Conservation (phyloP, 2,797 vertebrate species). For the Sebastes baramenuke region DNA sequence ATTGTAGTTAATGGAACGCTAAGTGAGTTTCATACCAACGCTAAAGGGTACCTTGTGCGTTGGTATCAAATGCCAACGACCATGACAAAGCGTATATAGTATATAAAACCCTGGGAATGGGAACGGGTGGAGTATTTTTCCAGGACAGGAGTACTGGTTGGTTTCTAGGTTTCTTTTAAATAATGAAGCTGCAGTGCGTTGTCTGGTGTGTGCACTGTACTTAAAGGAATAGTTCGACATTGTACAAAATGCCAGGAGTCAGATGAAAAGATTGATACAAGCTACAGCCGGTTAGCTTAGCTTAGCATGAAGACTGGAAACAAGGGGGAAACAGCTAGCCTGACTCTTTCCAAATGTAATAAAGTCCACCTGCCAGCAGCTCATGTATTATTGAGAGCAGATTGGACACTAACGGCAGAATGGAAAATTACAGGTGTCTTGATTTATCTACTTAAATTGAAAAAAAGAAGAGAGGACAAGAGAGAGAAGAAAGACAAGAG, state of each 20-base stretch:
- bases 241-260: not conserved
- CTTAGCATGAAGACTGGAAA: not conserved
- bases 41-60: too few species aligned
- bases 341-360: not conserved
- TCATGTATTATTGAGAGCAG: not conserved
- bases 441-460: not conserved
- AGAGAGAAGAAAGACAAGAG: constrained; percentile 41
- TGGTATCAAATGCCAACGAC: too few species aligned
- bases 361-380: not conserved
- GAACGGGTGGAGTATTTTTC: not conserved
- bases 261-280: not conserved
- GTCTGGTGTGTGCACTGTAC: not conserved
- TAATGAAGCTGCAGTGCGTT: not conserved
- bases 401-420: not conserved
- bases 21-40: too few species aligned
- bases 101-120: too few species aligned
- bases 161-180: not conserved
- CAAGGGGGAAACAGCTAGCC: not conserved
- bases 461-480: constrained; percentile 37
- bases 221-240: not conserved
- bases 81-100: too few species aligned
- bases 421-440: not conserved
- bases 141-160: not conserved
- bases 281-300: not conserved
- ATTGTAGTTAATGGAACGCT: too few species aligned